phyloP scores from a whole-genome alignment of 2,888 invertebrate genomes.

The Protonemura montana region DNA sequence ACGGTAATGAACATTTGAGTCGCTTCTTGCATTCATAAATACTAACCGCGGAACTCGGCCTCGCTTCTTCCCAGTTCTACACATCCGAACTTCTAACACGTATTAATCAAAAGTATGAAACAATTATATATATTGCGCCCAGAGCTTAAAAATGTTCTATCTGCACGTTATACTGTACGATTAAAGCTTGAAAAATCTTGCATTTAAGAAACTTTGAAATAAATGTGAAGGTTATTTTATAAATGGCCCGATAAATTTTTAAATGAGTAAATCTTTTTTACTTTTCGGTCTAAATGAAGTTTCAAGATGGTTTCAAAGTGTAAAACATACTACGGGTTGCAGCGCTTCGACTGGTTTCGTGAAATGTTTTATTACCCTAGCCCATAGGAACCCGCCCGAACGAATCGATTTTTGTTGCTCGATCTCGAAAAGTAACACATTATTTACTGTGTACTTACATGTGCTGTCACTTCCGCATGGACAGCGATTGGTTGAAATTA shows the following conservation, averaged over 20 bases:
- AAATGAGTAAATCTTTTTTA: slow-evolving; percentile 25
- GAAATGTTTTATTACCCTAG: background rate
- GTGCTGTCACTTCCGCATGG: no score
- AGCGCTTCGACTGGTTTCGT: background rate
- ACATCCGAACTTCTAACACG: slow-evolving; percentile 28
- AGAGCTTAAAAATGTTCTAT: slow-evolving; percentile 13
- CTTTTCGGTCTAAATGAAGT: background rate
- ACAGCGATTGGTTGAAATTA: no score
- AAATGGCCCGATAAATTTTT: slow-evolving; percentile 23
- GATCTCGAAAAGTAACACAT: background rate
- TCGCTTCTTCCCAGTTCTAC: slow-evolving; percentile 14
- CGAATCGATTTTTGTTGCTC: background rate
- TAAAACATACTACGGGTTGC: background rate
- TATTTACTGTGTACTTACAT: no score
- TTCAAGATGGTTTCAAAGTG: background rate
- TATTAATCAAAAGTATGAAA: slow-evolving; percentile 40
- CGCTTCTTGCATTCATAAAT: slow-evolving; percentile 37
- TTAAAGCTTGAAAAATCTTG: background rate
- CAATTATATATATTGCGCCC: slow-evolving; percentile 26
- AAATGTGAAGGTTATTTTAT: slow-evolving; percentile 30
- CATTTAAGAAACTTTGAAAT: slow-evolving; percentile 24
- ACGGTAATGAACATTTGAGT: slow-evolving; percentile 41
- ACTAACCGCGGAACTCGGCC: background rate
- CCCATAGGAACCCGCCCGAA: background rate
- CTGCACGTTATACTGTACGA: background rate